A percentile compares a stretch with the other conserved stretches of the same genome.
Evolutionary conservation across 1,140 invertebrate species (phyloP).

Genomic region (Radopholus similis): DNA sequence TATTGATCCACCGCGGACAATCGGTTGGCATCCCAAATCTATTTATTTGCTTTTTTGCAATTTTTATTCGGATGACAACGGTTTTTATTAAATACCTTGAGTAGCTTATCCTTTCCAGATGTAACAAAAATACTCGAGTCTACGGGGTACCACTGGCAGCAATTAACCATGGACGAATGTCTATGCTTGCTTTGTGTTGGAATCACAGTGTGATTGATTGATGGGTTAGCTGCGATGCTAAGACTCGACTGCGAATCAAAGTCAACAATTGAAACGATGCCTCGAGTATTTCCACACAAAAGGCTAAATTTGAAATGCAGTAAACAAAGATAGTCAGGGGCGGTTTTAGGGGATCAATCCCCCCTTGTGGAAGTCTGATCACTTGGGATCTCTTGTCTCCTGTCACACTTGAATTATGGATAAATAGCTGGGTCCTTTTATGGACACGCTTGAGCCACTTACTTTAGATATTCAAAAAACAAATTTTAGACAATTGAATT

Average conservation of each 20-base stretch:
- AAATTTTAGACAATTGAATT: no score
- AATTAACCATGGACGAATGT: constrained; percentile 14
- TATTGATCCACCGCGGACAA: constrained; percentile 3
- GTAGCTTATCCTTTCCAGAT: constrained; percentile 8
- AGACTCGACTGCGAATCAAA: constrained; percentile 6
- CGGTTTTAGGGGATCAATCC: no score
- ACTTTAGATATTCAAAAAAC: no score
- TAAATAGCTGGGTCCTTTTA: no score
- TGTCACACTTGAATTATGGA: no score
- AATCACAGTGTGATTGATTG: neutral
- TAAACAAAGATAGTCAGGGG: neutral
- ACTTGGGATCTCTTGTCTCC: no score
- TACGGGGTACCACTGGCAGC: constrained; percentile 21
- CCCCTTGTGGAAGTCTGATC: no score
- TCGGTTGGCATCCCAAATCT: constrained; percentile 18
- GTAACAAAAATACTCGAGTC: constrained; percentile 21
- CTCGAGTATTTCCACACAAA: constrained; percentile 5
- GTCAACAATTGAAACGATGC: constrained; percentile 1
- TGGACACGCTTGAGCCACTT: no score
- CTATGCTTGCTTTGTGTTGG: neutral
- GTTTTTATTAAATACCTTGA: constrained; percentile 6
- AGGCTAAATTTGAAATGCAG: constrained; percentile 3
- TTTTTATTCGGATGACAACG: neutral
- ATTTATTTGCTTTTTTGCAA: neutral
- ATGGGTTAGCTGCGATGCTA: neutral